Evolutionary conservation across 2,888 invertebrate genomes (phyloP), one percentile per base, ranked within the genome.

Genomic region (Phanerotoma sp.): DNA sequence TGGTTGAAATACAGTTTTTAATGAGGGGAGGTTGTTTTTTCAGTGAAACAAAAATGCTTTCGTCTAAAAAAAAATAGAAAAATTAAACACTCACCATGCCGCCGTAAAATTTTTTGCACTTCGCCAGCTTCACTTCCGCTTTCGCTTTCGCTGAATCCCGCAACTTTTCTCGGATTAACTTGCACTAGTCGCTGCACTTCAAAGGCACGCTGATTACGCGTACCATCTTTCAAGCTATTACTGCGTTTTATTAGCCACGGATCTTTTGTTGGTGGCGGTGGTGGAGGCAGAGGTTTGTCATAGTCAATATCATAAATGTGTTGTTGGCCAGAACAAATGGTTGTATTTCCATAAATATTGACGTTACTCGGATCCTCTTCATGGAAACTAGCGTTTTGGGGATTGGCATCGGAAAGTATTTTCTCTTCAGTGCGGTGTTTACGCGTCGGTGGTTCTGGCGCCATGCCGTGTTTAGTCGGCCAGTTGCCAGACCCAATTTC

Each of bases 101-200:
- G 74, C 62, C 68, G 75, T 61, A 83, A 75, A 66, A 86, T 87
- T 63, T 84, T 80, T 67, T 86, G 86, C 55, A 87, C 83, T 77
- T 88, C 88, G 4, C 86, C 86, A 33, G 86, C 86, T 71, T 88
- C 88, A 35, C 87, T 87, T 21, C 86, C 87, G 69, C 86, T 86
- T 72, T 88, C 88, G 57, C 85, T 86, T 67, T 86, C 87, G 53
- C 66, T 60, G 51, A 69, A 47, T 5, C 62, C 61, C 22, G 66
- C 49, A 20, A 65, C 67, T 47, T 65, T 69, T 33, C 67, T 61
- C 9, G 63, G 63, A 45, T 64, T 58, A 3, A 47, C 60, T 20
- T 45, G 32, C 16, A 57, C 60, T 7, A 55, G 52, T 3, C 60
- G 50, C 13, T 60, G 53, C 33, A 54, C 57, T 53, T 42, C 57